Evolutionary conservation across 1,140 invertebrate species (phyloP), one percentile per base, ranked within the genome.

Genomic region (Nasonia giraulti): DNA sequence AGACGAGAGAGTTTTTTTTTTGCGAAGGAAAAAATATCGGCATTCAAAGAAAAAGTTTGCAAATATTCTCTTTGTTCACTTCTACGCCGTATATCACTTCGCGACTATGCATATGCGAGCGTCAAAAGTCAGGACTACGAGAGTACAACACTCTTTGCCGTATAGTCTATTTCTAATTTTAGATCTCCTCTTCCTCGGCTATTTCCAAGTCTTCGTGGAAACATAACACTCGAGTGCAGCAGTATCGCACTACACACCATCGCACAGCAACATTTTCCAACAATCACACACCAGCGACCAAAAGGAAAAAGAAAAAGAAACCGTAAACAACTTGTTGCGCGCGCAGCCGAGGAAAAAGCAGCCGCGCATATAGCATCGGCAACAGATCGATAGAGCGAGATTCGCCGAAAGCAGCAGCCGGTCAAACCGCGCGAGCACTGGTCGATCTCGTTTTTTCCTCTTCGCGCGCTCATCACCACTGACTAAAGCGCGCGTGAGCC

Each of bases 281-380:
- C 33, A 37, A 37, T 37, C 33, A 37, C 33, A 0, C 33, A 6
- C 5, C 33, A 37, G 3, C 33, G 33, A 37, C 33, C 2, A 37
- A 37, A 37, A n/a, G 20, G 7, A 50, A 62, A 17, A 20, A 20
- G 55, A 17, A 62, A 62, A 62, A 23, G 47, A 80, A 80, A 69
- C 11, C 44, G 50, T 80, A 71, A 69, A 80, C 79, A 71, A 80
- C 62, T 80, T 80, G 79, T 80, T 80, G 79, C 37, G 66, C 66
- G 2, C 12, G 23, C 7, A 69, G 66, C 17, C n/a, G 23, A 68
- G 12, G 20, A 69, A 71, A 33, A 71, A 62, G 2, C 14, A 20
- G 55, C 6, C 6, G 47, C 14, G 47, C 3, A 50, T 12, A 50
- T 4, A 14, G 47, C 14, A 47, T 47, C 8, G 2, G 47, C 14